A percentile compares a stretch with the other conserved stretches of the same genome.
Evolutionary conservation across 1,140 invertebrate species (phyloP).

Genomic region (Lasioglossum baleicum): DNA sequence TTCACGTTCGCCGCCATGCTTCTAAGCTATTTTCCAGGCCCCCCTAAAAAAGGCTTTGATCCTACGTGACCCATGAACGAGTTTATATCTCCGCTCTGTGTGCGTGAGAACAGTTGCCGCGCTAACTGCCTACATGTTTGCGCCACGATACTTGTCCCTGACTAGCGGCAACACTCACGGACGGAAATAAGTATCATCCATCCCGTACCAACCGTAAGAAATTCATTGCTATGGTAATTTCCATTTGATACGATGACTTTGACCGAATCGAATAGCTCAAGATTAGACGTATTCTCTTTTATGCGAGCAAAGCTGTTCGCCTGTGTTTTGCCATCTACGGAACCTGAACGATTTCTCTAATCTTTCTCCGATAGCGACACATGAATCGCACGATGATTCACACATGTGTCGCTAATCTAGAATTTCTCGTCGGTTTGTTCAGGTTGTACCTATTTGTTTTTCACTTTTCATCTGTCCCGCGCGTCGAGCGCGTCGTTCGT

Average conservation of each 20-base stretch:
- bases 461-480: background rate
- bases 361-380: too few species aligned
- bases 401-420: background rate
- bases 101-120: background rate
- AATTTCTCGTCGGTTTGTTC: background rate
- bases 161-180: background rate
- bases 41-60: background rate
- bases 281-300: too few species aligned
- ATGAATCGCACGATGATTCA: background rate
- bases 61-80: background rate
- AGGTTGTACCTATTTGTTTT: background rate
- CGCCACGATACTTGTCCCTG: conserved; percentile 1
- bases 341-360: too few species aligned
- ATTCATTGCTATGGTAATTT: background rate
- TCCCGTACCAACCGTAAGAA: background rate
- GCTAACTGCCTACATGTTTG: background rate
- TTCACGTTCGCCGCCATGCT: background rate
- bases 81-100: background rate
- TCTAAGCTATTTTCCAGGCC: background rate
- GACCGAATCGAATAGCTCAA: too few species aligned
- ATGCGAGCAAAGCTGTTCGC: too few species aligned
- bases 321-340: too few species aligned
- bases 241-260: too few species aligned
- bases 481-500: background rate
- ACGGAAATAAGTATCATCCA: background rate